These are phyloP conservation scores for Chrosomus eos DNA, from an alignment of 2,797 vertebrate species.

Conservation along the genomic window DNA sequence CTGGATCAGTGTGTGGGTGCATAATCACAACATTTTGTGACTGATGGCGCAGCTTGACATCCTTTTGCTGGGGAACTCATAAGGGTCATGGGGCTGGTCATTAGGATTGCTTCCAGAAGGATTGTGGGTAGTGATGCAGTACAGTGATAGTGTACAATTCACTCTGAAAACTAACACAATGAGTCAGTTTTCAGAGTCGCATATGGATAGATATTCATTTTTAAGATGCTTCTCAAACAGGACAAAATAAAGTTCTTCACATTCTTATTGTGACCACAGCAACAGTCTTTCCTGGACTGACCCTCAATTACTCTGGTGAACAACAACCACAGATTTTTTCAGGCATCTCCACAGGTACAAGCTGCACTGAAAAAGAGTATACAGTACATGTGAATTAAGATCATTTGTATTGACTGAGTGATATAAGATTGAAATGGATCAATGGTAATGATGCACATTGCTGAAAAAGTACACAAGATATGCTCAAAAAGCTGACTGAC, in stretches of 20 bases:
- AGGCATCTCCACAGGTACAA: constrained; percentile 16
- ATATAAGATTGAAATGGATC: background rate
- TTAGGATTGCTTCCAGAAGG: constrained; percentile 54
- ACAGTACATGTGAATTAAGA: background rate
- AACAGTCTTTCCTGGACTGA: background rate
- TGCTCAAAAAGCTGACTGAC: background rate
- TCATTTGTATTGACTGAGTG: background rate
- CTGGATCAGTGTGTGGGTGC: constrained; percentile 36
- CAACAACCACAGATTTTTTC: constrained; percentile 5
- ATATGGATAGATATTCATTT: too few species aligned
- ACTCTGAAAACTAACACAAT: constrained; percentile 14
- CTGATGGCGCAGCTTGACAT: constrained; percentile 39
- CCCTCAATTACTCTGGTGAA: constrained; percentile 17
- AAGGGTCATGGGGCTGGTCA: constrained; percentile 53
- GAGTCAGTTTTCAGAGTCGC: too few species aligned
- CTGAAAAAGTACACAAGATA: background rate
- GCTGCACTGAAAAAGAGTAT: background rate
- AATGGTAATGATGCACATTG: background rate
- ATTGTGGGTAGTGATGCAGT: constrained; percentile 49
- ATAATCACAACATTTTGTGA: constrained; percentile 49
- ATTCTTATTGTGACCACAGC: constrained; percentile 26
- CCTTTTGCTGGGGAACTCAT: constrained; percentile 48
- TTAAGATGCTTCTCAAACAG: too few species aligned
- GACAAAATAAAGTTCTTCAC: background rate
- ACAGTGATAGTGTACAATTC: constrained; percentile 25